Percentiles rank a stretch among this genome's conserved stretches.
Evolutionary conservation across 1,140 invertebrate genomes (phyloP).

Genomic region (Goniozus legneri): DNA sequence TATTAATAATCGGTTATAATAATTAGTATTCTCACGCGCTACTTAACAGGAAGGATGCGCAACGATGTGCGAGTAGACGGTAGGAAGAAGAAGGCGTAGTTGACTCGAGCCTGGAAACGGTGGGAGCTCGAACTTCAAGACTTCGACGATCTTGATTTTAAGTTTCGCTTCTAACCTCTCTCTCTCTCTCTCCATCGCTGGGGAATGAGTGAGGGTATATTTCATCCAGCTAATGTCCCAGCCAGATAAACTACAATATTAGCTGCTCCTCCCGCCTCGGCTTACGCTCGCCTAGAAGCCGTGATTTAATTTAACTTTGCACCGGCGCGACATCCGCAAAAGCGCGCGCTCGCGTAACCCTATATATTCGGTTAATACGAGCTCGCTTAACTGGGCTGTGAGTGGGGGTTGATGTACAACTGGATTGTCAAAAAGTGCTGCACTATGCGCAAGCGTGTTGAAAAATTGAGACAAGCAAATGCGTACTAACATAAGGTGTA

Average conservation of each 20-base stretch:
- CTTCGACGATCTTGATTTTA: conserved; percentile 54
- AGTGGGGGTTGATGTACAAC: too few relatives aligned
- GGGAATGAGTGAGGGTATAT: conserved; percentile 51
- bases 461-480: too few relatives aligned
- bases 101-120: not conserved
- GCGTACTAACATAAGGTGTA: too few relatives aligned
- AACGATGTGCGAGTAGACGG: not conserved
- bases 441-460: too few relatives aligned
- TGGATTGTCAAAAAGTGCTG: too few relatives aligned
- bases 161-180: too few relatives aligned
- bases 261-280: conserved; percentile 49
- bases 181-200: too few relatives aligned
- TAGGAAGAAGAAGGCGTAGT: not conserved
- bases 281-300: too few relatives aligned
- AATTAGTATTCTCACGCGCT: conserved; percentile 56
- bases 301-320: conserved; percentile 57
- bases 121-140: conserved; percentile 39
- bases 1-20: conserved; percentile 56
- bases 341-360: too few relatives aligned
- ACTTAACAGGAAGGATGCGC: conserved; percentile 47
- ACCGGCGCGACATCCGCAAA: conserved; percentile 46
- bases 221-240: conserved; percentile 52
- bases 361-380: too few relatives aligned
- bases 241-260: conserved; percentile 55
- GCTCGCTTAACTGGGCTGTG: too few relatives aligned